Conservation (phyloP, 1,140 invertebrate species). For the Cardiocondyla obscurior region DNA sequence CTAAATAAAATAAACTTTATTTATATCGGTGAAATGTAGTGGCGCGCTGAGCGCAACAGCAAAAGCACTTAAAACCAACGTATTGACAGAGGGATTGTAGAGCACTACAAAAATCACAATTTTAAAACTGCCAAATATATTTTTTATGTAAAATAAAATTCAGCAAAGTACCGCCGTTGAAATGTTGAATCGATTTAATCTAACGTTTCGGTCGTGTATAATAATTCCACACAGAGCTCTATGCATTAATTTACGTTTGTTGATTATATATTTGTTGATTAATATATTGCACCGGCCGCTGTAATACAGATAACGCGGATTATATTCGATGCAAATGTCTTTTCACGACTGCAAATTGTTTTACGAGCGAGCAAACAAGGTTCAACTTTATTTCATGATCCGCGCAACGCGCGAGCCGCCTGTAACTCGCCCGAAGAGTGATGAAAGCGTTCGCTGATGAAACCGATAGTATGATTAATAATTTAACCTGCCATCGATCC, state of each 20-base stretch:
- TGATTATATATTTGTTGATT: conserved; percentile 17
- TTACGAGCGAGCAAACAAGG: conserved; percentile 47
- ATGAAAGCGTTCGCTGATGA: conserved; percentile 64
- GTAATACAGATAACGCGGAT: conserved; percentile 26
- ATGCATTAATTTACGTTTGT: not conserved
- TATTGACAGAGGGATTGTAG: not conserved
- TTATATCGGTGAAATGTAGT: not conserved
- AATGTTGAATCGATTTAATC: not conserved
- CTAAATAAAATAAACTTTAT: not conserved
- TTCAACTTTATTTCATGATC: conserved; percentile 53
- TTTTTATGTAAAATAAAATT: not conserved
- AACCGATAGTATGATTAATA: conserved; percentile 70
- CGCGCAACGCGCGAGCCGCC: conserved; percentile 9
- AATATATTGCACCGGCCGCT: conserved; percentile 43
- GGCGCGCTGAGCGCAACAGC: not conserved
- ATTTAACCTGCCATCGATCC: conserved; percentile 60
- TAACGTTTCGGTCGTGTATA: not conserved
- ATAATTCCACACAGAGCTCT: not conserved
- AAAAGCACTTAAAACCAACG: not conserved
- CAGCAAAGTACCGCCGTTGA: not conserved
- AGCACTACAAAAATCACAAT: not conserved
- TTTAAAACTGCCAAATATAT: not conserved
- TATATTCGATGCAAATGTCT: not conserved
- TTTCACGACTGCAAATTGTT: conserved; percentile 64
- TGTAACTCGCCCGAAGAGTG: conserved; percentile 53